Base-by-base conservation (phyloP, 2,888 invertebrate species). In the Rhagonycha fulva region DNA sequence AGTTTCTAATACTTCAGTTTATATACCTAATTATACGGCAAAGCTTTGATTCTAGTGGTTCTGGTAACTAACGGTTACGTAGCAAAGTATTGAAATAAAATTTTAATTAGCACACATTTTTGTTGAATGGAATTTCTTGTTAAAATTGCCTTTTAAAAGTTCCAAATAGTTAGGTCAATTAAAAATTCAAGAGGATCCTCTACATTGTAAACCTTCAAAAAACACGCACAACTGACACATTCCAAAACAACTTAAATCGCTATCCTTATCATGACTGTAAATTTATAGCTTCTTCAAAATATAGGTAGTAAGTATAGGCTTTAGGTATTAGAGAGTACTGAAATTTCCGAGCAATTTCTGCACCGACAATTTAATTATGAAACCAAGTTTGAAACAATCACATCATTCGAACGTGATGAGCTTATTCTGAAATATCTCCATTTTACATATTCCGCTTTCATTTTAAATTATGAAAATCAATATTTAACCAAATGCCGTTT, bases 361-460 rank as follows among this genome's bases (percentile, higher is more conserved):
- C 72, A 28, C 19, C 68, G 71, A 61, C 72, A 68, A 72, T 68
- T 72, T 68, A 68, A 72, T 72, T 72, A 72, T 68, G 30, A 62
- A 61, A 68, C 28, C 32, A 23, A 63, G 60, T 62, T 23, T 67
- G 47, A 68, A 72, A 72, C 72, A 72, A 72, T 72, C 68, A 72
- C 68, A 72, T 72, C 68, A 67, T 71, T 68, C 72, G 47, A 68
- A 47, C 72, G 72, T 60, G 68, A 61, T 60, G 62, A 68, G 62
- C 30, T 72, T 60, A 24, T 63, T 71, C 71, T 66, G 71, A 66
- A 71, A 71, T 63, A 63, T 12, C 71, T 47, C 32, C 63, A 66
- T 71, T 71, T 71, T 71, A 71, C 71, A 66, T 70, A 70, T 70
- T 70, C 70, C 70, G 30, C 62, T 62, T 70, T 62, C 70, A 62